A percentile compares a stretch with the other conserved stretches of the same genome.
Conservation (phyloP, 2,888 invertebrate genomes). For the Sinelater perroti region DNA sequence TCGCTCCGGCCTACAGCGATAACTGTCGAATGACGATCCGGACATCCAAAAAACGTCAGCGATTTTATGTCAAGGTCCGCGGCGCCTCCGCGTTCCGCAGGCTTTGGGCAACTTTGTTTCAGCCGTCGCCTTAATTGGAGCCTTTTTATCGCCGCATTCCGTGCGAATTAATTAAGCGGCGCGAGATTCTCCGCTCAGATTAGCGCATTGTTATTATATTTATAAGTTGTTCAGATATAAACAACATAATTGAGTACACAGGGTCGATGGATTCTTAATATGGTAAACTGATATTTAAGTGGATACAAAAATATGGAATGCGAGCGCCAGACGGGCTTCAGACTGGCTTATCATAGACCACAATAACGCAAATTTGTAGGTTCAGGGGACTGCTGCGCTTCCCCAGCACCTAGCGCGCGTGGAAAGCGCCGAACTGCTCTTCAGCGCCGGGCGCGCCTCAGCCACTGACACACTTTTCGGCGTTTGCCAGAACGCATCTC, state of each 20-base stretch:
- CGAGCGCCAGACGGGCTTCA: conserved; percentile 25
- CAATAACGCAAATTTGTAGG: too few relatives aligned
- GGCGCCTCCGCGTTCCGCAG: neutral
- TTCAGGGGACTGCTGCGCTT: too few relatives aligned
- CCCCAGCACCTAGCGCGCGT: too few relatives aligned
- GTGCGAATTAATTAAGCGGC: conserved; percentile 6
- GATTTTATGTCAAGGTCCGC: conserved; percentile 6
- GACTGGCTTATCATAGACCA: conserved; percentile 20
- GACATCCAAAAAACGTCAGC: neutral
- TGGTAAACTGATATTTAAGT: conserved; percentile 25
- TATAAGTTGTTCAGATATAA: conserved; percentile 25
- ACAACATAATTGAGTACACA: conserved; percentile 37
- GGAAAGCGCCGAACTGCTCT: too few relatives aligned
- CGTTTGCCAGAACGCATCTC: too few relatives aligned
- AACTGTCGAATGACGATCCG: conserved; percentile 1
- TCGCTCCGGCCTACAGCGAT: neutral
- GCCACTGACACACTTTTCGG: too few relatives aligned
- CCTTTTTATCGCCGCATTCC: conserved; percentile 2
- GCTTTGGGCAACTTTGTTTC: neutral
- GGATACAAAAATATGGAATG: conserved; percentile 28
- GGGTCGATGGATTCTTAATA: conserved; percentile 36
- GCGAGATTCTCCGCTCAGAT: conserved; percentile 16
- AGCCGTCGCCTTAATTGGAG: neutral
- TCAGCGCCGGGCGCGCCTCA: too few relatives aligned
- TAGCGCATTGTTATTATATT: conserved; percentile 21